Evolutionary conservation across 2,888 invertebrate species (phyloP), one percentile per base, ranked within the genome.

Genomic region (Acanthopleura granulata): DNA sequence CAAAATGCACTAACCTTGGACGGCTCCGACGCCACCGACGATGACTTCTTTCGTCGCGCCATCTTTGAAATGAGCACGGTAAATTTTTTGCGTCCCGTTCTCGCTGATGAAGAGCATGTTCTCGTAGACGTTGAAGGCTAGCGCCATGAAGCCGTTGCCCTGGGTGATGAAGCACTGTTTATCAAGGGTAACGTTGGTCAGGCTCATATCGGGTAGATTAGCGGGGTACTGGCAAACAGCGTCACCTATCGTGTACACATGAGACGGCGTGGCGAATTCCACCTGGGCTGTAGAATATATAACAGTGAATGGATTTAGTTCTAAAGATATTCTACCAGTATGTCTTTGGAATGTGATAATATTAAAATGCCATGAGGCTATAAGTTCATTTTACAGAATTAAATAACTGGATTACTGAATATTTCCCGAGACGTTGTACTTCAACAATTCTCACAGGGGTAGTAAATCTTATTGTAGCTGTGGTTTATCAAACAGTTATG

Each of bases 101-200:
- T 85, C 87, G 0, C 86, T 82, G 74, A 86, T 87, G 77, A 84
- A 89, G 40, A 89, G 75, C 62, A 81, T 77, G 75, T 86, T 82
- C 14, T 84, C 81, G 0, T 77, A 72, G 0, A 83, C 84, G 78
- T 88, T 85, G 72, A 77, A 86, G 15, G 85, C 82, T 57, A 88
- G 78, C 0, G 86, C 86, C 75, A 85, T 78, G 72, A 84, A 85
- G 0, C 86, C 87, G 62, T 83, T 80, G 29, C 82, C 80, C 16
- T 83, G 95, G 0, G 94, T 93, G 89, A 96, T 90, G 22, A 94
- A 94, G 71, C 93, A 88, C 75, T 88, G 88, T 9, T 84, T 83
- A 62, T 86, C 84, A 29, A 89, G 76, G 3, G 86, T 83, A 9
- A 88, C 79, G 78, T 87, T 86, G 25, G 73, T 73, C 9, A 88